These are phyloP conservation scores for Malurus alboscapulatus DNA, from an alignment of 2,113 vertebrate species.

Conservation along the genomic window DNA sequence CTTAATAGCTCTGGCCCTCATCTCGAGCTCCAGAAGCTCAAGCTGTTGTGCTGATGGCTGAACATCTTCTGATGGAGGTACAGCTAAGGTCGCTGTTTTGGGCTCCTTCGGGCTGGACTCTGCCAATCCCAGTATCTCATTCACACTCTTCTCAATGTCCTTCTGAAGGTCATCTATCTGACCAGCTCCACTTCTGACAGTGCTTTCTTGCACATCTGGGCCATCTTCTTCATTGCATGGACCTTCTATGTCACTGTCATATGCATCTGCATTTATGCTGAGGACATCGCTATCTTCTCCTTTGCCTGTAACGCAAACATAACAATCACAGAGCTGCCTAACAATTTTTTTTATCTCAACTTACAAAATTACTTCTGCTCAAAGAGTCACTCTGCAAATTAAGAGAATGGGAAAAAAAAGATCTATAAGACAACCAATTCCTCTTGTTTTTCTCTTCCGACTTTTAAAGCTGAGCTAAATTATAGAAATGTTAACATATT, in stretches of 20 bases:
- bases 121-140: constrained; percentile 87
- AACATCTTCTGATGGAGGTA: constrained; percentile 64
- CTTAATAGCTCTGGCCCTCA: constrained; percentile 96
- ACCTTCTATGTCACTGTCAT: constrained; percentile 95
- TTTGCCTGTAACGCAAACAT: constrained; percentile 73
- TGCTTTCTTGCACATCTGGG: constrained; percentile 43
- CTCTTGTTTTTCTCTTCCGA: background rate
- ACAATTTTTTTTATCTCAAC: background rate
- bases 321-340: background rate
- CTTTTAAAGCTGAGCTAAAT: constrained; percentile 41
- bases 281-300: constrained; percentile 94
- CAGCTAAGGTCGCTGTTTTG: constrained; percentile 27
- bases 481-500: constrained; percentile 33
- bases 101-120: constrained; percentile 61
- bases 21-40: constrained; percentile 94
- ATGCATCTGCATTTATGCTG: constrained; percentile 94
- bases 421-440: background rate
- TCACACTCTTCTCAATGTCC: constrained; percentile 95
- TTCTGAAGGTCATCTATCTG: constrained; percentile 88
- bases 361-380: background rate
- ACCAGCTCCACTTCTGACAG: constrained; percentile 45
- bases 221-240: constrained; percentile 82
- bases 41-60: constrained; percentile 92
- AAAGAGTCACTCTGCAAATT: background rate
- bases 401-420: constrained; percentile 1